phyloP scores from a whole-genome alignment of 2,888 invertebrate genomes.

The Sphaerophoria rueppellii region DNA sequence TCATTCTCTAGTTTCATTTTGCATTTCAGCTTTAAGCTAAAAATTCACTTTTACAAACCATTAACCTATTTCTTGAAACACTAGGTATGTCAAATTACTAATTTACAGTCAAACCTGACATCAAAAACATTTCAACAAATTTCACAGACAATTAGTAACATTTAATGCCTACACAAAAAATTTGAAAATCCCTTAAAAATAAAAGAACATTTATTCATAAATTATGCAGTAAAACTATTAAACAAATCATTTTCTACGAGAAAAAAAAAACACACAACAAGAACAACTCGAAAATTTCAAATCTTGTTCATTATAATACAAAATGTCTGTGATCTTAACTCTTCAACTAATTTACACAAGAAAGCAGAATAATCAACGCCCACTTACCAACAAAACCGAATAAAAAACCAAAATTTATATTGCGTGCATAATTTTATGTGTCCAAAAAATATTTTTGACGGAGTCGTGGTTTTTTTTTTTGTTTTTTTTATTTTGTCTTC shows the following conservation, averaged over 20 bases:
- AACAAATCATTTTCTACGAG: slow-evolving; percentile 42
- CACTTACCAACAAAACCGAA: slow-evolving; percentile 53
- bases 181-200: background rate
- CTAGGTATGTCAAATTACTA: background rate
- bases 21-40: no score
- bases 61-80: no score
- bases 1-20: no score
- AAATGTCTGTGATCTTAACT: slow-evolving; percentile 31
- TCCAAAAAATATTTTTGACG: slow-evolving; percentile 30
- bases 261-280: background rate
- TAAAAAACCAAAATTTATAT: slow-evolving; percentile 6
- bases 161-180: slow-evolving; percentile 5
- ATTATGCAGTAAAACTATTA: slow-evolving; percentile 41
- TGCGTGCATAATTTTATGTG: slow-evolving; percentile 28
- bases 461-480: slow-evolving; percentile 16
- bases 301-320: slow-evolving; percentile 41
- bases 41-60: no score
- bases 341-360: slow-evolving; percentile 54
- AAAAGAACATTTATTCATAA: slow-evolving; percentile 20
- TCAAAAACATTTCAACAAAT: slow-evolving; percentile 28
- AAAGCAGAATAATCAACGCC: slow-evolving; percentile 56
- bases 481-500: background rate
- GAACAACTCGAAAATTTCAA: slow-evolving; percentile 14
- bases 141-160: slow-evolving; percentile 33
- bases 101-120: background rate